Evolutionary conservation across 2,888 invertebrate genomes (phyloP).

Genomic region (Hololepta plana): DNA sequence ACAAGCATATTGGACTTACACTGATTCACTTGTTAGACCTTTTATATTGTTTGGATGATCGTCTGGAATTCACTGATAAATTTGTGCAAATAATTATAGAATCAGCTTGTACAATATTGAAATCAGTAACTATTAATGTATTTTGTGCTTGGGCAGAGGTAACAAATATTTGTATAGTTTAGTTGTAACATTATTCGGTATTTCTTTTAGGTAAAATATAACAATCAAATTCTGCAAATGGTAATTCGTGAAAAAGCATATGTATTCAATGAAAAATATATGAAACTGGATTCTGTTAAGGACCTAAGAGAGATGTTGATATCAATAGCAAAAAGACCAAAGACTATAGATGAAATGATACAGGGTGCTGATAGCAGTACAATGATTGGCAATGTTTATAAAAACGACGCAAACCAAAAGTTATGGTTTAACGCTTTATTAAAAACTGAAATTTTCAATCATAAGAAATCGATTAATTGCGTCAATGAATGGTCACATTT

Average conservation of each 20-base stretch:
- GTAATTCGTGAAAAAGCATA: constrained; percentile 19
- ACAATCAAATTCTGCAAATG: constrained; percentile 17
- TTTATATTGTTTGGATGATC: constrained; percentile 15
- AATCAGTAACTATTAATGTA: constrained; percentile 19
- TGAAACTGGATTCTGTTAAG: constrained; percentile 16
- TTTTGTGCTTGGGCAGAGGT: constrained; percentile 24
- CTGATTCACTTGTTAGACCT: constrained; percentile 15
- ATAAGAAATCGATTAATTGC: constrained; percentile 15
- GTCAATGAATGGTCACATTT: constrained; percentile 16
- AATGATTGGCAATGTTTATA: constrained; percentile 19
- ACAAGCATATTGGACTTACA: constrained; percentile 19
- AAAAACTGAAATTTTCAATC: constrained; percentile 16
- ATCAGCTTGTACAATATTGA: constrained; percentile 14
- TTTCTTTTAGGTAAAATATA: constrained; percentile 14
- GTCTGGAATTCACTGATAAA: constrained; percentile 10
- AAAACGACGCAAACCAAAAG: constrained; percentile 17
- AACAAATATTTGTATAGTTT: constrained; percentile 7
- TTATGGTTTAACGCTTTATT: constrained; percentile 22
- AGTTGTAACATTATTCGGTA: constrained; percentile 1
- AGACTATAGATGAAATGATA: constrained; percentile 19
- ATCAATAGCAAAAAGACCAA: constrained; percentile 20
- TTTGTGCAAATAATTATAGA: constrained; percentile 14
- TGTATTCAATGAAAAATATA: constrained; percentile 17
- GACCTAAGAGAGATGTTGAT: constrained; percentile 17
- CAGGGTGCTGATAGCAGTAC: constrained; percentile 15